Conservation (phyloP, 2,797 vertebrate species). For the Paramormyrops hopkinsi region DNA sequence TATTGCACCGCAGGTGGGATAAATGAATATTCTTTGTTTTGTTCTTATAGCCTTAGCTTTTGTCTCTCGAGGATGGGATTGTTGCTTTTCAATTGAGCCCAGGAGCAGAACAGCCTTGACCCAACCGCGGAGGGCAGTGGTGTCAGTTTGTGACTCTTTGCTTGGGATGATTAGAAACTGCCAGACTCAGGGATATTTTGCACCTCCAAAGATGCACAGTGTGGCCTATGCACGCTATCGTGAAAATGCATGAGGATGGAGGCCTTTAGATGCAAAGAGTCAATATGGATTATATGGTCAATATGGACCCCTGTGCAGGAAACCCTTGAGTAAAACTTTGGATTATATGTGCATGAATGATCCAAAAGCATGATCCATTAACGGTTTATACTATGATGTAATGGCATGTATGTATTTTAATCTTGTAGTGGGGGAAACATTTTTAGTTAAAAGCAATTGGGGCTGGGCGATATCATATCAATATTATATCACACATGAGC, state of each 20-base stretch:
- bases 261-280: background rate
- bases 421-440: background rate
- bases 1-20: background rate
- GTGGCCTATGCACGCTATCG: background rate
- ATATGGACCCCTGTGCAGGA: background rate
- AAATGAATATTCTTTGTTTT: background rate
- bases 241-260: background rate
- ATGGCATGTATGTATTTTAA: background rate
- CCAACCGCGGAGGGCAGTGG: background rate
- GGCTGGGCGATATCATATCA: background rate
- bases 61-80: background rate
- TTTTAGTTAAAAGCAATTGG: background rate
- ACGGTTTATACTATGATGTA: background rate
- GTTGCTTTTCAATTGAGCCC: background rate
- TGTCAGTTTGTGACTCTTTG: background rate
- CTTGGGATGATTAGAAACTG: background rate
- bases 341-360: background rate
- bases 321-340: background rate
- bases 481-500: background rate
- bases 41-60: background rate
- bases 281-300: background rate
- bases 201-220: background rate
- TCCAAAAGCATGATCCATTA: background rate
- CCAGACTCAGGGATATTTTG: background rate
- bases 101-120: background rate